Conservation (phyloP, 2,888 invertebrate genomes). For the Deilephila elpenor region DNA sequence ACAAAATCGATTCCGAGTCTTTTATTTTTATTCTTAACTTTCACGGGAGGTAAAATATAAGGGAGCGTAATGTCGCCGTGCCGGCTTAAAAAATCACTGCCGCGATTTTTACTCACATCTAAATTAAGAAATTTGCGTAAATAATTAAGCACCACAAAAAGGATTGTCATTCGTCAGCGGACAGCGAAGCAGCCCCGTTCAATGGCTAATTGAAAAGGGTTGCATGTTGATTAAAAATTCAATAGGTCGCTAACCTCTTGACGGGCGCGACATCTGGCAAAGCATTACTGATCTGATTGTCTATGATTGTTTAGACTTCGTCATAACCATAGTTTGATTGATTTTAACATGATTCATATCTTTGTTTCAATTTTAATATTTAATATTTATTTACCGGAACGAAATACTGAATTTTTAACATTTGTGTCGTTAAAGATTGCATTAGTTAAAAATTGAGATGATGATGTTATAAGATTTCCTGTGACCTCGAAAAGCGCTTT, state of each 20-base stretch:
- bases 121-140: constrained; percentile 81
- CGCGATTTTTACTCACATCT: constrained; percentile 64
- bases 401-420: no score
- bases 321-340: neutral
- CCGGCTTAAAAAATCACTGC: neutral
- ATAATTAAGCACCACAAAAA: constrained; percentile 81
- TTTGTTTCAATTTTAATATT: no score
- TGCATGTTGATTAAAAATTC: constrained; percentile 77
- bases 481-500: no score
- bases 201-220: constrained; percentile 83
- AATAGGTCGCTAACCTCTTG: constrained; percentile 69
- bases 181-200: constrained; percentile 78
- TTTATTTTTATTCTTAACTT: neutral
- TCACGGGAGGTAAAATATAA: neutral
- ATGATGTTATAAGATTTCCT: no score
- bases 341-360: neutral
- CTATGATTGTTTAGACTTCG: neutral
- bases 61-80: neutral
- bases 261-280: constrained; percentile 53
- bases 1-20: neutral
- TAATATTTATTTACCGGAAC: no score
- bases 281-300: neutral
- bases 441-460: no score
- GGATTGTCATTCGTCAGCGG: constrained; percentile 81
- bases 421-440: no score